These are phyloP conservation scores for Holacanthella duospinosa DNA, from an alignment of 2,888 invertebrate species.

Conservation along the genomic window DNA sequence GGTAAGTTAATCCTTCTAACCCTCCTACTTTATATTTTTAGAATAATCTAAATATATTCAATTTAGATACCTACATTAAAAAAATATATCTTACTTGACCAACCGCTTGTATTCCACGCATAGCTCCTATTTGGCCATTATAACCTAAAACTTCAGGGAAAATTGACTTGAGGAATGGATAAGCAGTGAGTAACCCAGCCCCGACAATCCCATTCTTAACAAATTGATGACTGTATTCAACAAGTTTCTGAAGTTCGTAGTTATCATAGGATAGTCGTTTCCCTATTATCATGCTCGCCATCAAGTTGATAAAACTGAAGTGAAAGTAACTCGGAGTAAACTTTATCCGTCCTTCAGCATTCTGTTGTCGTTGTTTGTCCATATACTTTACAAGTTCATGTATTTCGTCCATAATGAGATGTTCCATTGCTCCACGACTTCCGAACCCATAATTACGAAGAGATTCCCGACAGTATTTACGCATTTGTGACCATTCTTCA, in stretches of 20 bases:
- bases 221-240: conserved; percentile 5
- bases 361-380: not conserved
- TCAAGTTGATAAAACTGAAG: not conserved
- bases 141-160: conserved; percentile 1
- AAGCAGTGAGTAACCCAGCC: not conserved
- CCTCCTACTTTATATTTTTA: too few species aligned
- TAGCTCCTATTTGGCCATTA: conserved; percentile 1
- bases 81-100: not conserved
- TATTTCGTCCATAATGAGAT: conserved; percentile 1
- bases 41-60: too few species aligned
- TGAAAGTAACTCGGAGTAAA: conserved; percentile 8
- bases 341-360: not conserved
- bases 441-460: conserved; percentile 10
- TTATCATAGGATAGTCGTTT: conserved; percentile 6
- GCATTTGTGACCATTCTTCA: not conserved
- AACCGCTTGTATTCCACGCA: not conserved
- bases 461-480: not conserved
- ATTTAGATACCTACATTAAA: too few species aligned
- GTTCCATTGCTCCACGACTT: conserved; percentile 1
- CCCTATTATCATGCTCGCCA: conserved; percentile 8
- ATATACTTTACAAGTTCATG: not conserved
- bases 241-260: not conserved
- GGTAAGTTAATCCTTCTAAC: too few species aligned
- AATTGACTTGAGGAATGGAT: not conserved
- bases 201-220: conserved; percentile 2